Evolutionary conservation across 2,113 vertebrate genomes (phyloP), one percentile per base, ranked within the genome.

Genomic region (Hippolais icterina): DNA sequence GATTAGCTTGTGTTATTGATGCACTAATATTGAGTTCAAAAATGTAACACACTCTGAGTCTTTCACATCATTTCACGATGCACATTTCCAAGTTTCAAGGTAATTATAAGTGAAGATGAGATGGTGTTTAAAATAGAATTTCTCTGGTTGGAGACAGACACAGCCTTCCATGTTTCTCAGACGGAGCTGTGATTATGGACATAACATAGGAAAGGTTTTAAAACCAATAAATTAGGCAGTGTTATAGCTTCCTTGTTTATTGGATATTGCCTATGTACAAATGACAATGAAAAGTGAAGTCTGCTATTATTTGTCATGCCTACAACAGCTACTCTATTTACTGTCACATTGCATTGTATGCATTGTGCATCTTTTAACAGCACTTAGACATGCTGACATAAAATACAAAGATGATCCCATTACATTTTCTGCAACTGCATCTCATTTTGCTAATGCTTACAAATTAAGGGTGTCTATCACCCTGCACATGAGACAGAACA

Each of bases 371-470:
- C 84, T 87, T 96, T 93, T 91, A 94, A 61, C 90, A 90, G 71
- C 57, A 60, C 39, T 93, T 86, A 95, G 95, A 95, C 92, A 70
- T 25, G 25, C 93, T 79, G 93, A 96, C 96, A 97, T 93, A 93
- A 97, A 97, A 96, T 93, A 95, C 85, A 83, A 93, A 97, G 90
- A 96, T 97, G 97, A 96, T 97, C 95, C 90, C 95, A 93, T 97
- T 96, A 97, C 76, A 44, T 87, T 96, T 95, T 82, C 95, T 93
- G 94, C 94, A 93, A 96, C 96, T 89, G 94, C 90, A 95, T 96
- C 95, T 97, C 97, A 94, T 97, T 97, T 96, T 94, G 69, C 71
- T 97, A 97, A 97, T 96, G 96, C 83, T 95, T 95, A 97, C 96
- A 97, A 96, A 97, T 97, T 95, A 97, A 97, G 94, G 84, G 94